phyloP scores from a whole-genome alignment of 2,797 vertebrate species.

The Sebastes matsubarae region DNA sequence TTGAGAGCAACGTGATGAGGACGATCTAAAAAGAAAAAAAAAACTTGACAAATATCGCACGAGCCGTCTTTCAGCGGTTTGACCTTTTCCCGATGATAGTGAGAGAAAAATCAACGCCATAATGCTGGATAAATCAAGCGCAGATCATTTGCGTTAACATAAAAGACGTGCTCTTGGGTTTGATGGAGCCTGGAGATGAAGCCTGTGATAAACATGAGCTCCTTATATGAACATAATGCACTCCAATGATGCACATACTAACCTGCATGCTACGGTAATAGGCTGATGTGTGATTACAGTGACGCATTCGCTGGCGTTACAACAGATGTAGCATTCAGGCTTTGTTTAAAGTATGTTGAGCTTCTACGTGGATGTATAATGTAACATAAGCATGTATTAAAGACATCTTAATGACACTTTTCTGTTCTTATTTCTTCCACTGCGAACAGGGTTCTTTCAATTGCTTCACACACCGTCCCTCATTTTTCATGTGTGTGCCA shows the following conservation, averaged over 20 bases:
- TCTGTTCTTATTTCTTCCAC: constrained; percentile 44
- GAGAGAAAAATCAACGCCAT: constrained; percentile 73
- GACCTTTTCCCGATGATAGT: constrained; percentile 75
- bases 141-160: constrained; percentile 74
- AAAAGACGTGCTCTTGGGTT: constrained; percentile 61
- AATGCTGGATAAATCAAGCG: constrained; percentile 67
- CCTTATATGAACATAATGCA: constrained; percentile 66
- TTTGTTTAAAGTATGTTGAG: constrained; percentile 18
- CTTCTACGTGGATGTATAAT: background rate
- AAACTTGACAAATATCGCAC: constrained; percentile 64
- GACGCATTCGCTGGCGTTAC: constrained; percentile 21
- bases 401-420: constrained; percentile 43
- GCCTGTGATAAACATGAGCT: constrained; percentile 67
- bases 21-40: constrained; percentile 14
- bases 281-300: constrained; percentile 53
- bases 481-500: constrained; percentile 75
- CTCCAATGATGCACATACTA: constrained; percentile 66
- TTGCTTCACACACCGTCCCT: constrained; percentile 63
- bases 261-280: constrained; percentile 50
- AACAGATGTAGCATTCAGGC: constrained; percentile 24
- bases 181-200: constrained; percentile 65
- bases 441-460: constrained; percentile 60
- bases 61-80: constrained; percentile 65
- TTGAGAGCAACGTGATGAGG: constrained; percentile 51
- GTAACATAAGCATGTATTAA: constrained; percentile 22